Evolutionary conservation across 2,888 invertebrate genomes (phyloP), one percentile per base, ranked within the genome.

Genomic region (Drosophila diplacantha): DNA sequence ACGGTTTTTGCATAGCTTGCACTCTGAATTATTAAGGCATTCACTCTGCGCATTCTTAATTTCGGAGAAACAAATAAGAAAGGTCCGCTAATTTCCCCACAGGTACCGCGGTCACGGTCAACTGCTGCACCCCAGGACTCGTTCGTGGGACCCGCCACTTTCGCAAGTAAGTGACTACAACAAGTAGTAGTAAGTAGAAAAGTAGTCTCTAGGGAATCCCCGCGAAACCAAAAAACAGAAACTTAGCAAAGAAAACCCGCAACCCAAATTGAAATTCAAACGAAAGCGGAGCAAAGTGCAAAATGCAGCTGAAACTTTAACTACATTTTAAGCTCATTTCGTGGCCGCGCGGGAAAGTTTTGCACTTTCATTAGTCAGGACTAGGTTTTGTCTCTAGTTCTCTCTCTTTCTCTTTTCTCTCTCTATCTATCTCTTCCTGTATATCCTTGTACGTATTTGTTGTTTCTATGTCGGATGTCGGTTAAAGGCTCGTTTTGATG

Each of bases 51-150:
- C 50, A 49, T 49, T 63, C 53, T 37, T 49, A 37, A 31, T 43
- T 53, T 54, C 46, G 20, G 31, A 37, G 47, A 22, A 37, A 46
- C 64, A 38, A 56, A 56, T 35, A 47, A 59, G 63, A 66, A 69
- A 56, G 49, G 18, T 54, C 24, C 44, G 11, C 49, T 72, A 71
- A 67, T 71, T 70, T 74, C 62, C 69, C 71, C 71, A 49, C 83
- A 93, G 93, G 90, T 67, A 90, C 91, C 26, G 90, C 90, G 51
- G 90, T 94, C 20, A 93, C 92, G 18, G 92, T 92, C 56, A 93
- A 93, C 86, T 90, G 91, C 49, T 91, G 92, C 20, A 92, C 93
- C 85, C 94, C 94, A 26, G 94, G 94, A 38, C 87, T 93, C 41
- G 92, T 92, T 2, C 89, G 92, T 56, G 90, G 91, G 41, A 92